phyloP scores from a whole-genome alignment of 2,113 vertebrate genomes.

The Nothocercus julius region DNA sequence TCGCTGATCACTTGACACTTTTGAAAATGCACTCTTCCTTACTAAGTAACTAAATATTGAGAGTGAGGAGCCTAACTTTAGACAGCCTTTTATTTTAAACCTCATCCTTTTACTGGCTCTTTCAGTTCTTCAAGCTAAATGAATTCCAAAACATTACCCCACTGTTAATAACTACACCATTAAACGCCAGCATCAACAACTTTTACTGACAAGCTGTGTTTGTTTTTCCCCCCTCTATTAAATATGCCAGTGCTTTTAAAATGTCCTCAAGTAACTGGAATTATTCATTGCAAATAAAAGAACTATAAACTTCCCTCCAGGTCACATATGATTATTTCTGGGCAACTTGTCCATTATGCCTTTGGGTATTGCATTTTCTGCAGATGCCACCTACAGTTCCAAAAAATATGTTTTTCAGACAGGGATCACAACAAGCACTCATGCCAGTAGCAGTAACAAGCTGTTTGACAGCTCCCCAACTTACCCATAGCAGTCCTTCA shows the following conservation, averaged over 20 bases:
- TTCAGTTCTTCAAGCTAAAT: neutral
- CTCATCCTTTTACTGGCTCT: neutral
- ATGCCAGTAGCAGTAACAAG: neutral
- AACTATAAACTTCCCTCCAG: neutral
- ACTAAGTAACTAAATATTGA: neutral
- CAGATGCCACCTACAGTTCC: neutral
- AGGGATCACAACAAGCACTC: neutral
- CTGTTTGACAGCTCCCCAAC: neutral
- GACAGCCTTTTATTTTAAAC: neutral
- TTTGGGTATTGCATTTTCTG: neutral
- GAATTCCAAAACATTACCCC: neutral
- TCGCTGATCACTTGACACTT: neutral
- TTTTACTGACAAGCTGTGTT: neutral
- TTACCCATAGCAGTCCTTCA: neutral
- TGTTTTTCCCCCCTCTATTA: neutral
- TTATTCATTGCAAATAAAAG: neutral
- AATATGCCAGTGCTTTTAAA: neutral
- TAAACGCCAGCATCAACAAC: neutral
- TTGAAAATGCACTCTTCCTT: neutral
- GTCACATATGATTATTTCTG: neutral
- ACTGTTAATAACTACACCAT: neutral
- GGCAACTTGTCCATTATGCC: neutral
- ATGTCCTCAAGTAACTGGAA: neutral
- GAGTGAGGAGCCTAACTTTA: neutral
- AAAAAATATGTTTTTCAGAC: neutral